Conservation (phyloP, 92 coral and sea anemone genomes). For the Epizoanthus illoricatus region DNA sequence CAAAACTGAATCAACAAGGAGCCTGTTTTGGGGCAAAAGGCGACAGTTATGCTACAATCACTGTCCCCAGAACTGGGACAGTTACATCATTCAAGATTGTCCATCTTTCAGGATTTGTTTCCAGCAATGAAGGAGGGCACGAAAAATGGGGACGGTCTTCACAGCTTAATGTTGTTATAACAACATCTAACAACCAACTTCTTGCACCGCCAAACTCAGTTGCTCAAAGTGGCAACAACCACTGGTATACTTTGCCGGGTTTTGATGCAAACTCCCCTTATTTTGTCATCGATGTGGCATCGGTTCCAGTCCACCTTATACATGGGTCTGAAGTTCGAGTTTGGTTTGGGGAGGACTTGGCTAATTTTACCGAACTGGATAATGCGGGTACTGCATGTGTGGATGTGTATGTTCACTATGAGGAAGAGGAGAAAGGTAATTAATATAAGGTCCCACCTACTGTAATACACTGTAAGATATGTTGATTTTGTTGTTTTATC, state of each 20-base stretch:
- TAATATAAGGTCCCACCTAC: background rate
- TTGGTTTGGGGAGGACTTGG: constrained; percentile 23
- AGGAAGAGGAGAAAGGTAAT: constrained; percentile 7
- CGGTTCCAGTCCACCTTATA: background rate
- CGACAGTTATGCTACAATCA: constrained; percentile 1
- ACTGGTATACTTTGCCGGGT: background rate
- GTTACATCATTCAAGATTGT: constrained; percentile 16
- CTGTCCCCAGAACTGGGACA: background rate
- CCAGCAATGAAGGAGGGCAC: too few relatives aligned
- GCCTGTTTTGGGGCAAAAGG: constrained; percentile 15
- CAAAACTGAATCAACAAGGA: background rate
- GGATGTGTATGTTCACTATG: constrained; percentile 14
- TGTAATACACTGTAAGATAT: too few relatives aligned
- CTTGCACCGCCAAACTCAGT: constrained; percentile 6
- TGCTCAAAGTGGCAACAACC: background rate
- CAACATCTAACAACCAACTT: background rate
- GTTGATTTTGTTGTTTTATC: too few relatives aligned
- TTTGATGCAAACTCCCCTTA: background rate
- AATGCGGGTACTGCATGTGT: background rate
- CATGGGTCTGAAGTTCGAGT: constrained; percentile 5
- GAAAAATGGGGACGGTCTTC: background rate
- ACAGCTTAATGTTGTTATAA: background rate
- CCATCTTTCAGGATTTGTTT: constrained; percentile 1
- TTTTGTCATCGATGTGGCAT: background rate
- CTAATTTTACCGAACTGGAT: background rate